These are phyloP conservation scores for Pemphigus obesinymphae DNA, from an alignment of 1,140 invertebrate genomes.

Conservation along the genomic window DNA sequence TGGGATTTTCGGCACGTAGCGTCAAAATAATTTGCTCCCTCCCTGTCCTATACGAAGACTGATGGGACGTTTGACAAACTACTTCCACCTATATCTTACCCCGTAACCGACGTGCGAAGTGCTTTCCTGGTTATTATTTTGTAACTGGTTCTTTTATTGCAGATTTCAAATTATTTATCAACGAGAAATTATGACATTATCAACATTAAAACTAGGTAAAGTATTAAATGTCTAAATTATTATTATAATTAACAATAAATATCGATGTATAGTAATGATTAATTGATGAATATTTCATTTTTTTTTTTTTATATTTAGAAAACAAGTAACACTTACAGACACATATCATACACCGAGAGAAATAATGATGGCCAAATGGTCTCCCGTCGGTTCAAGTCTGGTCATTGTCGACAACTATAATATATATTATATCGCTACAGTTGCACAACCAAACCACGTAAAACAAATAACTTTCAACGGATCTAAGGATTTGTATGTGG, in stretches of 20 bases:
- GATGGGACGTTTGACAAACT: too few species aligned
- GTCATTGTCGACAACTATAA: conserved; percentile 13
- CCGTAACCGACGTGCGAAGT: too few species aligned
- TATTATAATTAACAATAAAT: too few species aligned
- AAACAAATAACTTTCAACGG: conserved; percentile 11
- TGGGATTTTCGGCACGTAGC: too few species aligned
- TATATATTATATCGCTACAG: not conserved
- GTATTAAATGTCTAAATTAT: not conserved
- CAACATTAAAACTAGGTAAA: conserved; percentile 6
- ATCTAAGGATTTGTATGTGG: not conserved
- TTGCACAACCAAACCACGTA: not conserved
- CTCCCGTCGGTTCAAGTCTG: not conserved
- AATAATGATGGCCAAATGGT: conserved; percentile 9
- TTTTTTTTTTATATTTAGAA: not conserved
- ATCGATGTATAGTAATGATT: too few species aligned
- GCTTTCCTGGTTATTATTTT: too few species aligned
- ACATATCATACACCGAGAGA: not conserved
- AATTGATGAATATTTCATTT: too few species aligned
- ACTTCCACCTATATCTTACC: too few species aligned
- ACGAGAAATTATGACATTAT: not conserved
- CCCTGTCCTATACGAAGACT: too few species aligned
- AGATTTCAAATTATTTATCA: too few species aligned
- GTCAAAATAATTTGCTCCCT: too few species aligned
- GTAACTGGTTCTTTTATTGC: too few species aligned
- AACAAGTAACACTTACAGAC: conserved; percentile 21